phyloP scores from a whole-genome alignment of 2,797 vertebrate genomes.

The Myoxocephalus aenaeus region DNA sequence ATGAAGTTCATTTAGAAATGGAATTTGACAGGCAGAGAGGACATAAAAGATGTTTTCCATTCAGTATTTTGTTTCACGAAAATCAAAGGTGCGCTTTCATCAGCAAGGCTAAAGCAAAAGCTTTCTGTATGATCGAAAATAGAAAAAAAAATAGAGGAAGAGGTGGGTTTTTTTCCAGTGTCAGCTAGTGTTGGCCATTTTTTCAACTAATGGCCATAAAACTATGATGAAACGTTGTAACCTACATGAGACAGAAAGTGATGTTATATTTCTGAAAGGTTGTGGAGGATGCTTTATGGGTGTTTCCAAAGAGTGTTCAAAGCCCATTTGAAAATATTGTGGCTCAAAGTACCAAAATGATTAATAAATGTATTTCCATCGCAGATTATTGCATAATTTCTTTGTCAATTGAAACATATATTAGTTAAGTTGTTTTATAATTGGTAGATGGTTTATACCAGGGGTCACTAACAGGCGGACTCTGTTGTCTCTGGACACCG shows the following conservation, averaged over 20 bases:
- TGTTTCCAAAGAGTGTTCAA: background rate
- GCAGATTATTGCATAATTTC: background rate
- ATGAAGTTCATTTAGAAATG: constrained; percentile 12
- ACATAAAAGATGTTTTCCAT: constrained; percentile 5
- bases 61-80: constrained; percentile 12
- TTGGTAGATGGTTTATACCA: no score
- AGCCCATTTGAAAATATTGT: background rate
- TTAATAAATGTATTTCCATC: constrained; percentile 8
- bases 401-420: background rate
- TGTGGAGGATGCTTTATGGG: constrained; percentile 1
- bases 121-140: constrained; percentile 1
- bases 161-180: constrained; percentile 1
- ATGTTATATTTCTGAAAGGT: constrained; percentile 24
- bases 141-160: constrained; percentile 24
- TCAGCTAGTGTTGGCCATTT: constrained; percentile 19
- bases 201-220: constrained; percentile 12
- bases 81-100: constrained; percentile 15
- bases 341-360: background rate
- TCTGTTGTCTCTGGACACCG: no score
- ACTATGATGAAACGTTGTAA: constrained; percentile 15
- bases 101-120: background rate
- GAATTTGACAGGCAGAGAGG: constrained; percentile 11
- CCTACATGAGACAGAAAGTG: constrained; percentile 8
- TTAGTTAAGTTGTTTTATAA: background rate
- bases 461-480: no score